These are phyloP conservation scores for Cataglyphis hispanica DNA, from an alignment of 1,140 invertebrate genomes.

Conservation along the genomic window DNA sequence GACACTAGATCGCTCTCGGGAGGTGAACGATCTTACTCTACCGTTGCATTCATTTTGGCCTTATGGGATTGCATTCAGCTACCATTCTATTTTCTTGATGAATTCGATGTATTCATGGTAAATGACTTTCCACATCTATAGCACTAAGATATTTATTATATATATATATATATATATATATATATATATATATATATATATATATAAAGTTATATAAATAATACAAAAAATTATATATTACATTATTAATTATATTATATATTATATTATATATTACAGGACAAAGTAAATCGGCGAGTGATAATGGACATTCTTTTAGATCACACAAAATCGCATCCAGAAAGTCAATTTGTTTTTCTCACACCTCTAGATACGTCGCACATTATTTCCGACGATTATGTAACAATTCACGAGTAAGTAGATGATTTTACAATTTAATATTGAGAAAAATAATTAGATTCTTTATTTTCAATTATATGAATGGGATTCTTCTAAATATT, in stretches of 20 bases:
- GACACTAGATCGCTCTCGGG: constrained; percentile 92
- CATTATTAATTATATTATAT: no score
- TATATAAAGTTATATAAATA: no score
- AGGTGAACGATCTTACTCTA: constrained; percentile 98
- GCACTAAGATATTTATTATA: constrained; percentile 38
- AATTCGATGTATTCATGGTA: constrained; percentile 99
- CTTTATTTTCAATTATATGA: neutral
- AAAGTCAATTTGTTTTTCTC: constrained; percentile 92
- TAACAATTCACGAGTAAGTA: constrained; percentile 88
- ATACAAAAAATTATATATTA: no score
- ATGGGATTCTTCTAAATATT: neutral
- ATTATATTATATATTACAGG: no score
- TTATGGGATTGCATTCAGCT: constrained; percentile 96
- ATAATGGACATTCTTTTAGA: constrained; percentile 90
- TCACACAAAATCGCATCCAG: constrained; percentile 88
- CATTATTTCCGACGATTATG: constrained; percentile 83
- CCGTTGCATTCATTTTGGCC: constrained; percentile 96
- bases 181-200: no score
- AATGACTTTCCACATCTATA: constrained; percentile 58
- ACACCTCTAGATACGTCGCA: constrained; percentile 91
- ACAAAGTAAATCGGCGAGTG: constrained; percentile 91
- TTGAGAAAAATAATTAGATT: neutral
- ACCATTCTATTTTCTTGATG: constrained; percentile 98
- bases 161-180: no score
- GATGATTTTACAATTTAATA: neutral